Evolutionary conservation across 2,797 vertebrate genomes (phyloP).

Genomic region (Potorous gilbertii): DNA sequence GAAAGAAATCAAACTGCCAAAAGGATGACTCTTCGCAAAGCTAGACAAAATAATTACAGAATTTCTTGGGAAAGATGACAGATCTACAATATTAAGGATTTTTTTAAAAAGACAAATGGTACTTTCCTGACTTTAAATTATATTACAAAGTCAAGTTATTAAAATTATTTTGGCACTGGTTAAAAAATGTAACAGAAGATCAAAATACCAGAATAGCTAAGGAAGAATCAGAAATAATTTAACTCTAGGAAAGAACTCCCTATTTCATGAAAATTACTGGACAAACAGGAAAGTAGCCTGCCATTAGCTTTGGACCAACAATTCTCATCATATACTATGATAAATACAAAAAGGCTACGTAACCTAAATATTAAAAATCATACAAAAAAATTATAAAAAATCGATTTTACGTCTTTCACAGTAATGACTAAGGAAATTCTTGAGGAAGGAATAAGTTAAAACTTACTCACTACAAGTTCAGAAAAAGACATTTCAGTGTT

Average conservation of each 20-base stretch:
- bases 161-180: neutral
- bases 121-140: neutral
- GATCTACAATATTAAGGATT: neutral
- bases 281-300: neutral
- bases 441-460: neutral
- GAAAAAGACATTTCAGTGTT: too few relatives aligned
- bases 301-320: neutral
- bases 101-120: neutral
- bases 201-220: neutral
- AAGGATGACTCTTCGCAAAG: neutral
- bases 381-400: too few relatives aligned
- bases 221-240: neutral
- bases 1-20: neutral
- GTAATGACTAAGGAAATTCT: neutral
- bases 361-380: too few relatives aligned
- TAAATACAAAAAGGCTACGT: neutral
- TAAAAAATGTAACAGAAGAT: neutral
- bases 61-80: neutral
- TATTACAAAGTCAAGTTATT: neutral
- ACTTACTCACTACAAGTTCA: neutral
- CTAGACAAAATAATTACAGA: neutral
- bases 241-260: neutral
- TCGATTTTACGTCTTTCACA: neutral
- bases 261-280: neutral
- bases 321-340: neutral